These are phyloP conservation scores for Narcine bancroftii DNA, from an alignment of 2,113 vertebrate species.

Conservation along the genomic window DNA sequence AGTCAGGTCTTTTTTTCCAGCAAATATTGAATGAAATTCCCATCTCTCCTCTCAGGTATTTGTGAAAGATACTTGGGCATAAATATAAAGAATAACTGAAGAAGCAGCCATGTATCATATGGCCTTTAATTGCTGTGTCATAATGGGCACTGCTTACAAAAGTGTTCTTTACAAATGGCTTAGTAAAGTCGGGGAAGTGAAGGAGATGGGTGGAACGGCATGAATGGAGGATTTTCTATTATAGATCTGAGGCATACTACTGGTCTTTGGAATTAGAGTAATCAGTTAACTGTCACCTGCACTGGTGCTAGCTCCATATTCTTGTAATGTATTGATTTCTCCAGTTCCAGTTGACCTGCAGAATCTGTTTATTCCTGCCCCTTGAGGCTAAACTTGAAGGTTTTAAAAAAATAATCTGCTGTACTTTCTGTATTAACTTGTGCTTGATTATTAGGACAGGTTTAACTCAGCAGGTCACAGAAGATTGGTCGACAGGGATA, in stretches of 20 bases:
- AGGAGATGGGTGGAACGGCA: neutral
- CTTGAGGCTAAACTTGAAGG: no score
- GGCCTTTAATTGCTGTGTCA: neutral
- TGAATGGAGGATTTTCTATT: neutral
- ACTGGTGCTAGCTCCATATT: neutral
- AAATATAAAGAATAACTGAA: neutral
- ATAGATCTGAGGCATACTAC: neutral
- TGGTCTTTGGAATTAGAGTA: neutral
- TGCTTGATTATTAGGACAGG: slow-evolving; percentile 50
- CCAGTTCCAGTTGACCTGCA: neutral
- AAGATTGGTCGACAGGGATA: slow-evolving; percentile 50
- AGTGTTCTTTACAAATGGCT: neutral
- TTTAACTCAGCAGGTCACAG: slow-evolving; percentile 53
- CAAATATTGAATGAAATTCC: neutral
- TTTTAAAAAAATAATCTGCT: neutral
- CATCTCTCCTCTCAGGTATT: neutral
- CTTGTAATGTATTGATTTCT: neutral
- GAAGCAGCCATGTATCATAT: neutral
- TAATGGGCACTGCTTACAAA: no score
- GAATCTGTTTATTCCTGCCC: neutral
- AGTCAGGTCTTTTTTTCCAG: no score
- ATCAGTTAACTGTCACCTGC: neutral
- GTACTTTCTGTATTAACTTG: slow-evolving; percentile 34
- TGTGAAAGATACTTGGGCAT: neutral
- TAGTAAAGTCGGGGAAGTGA: neutral